Evolutionary conservation across 2,113 vertebrate genomes (phyloP).

Genomic region (Nothoprocta perdicaria): DNA sequence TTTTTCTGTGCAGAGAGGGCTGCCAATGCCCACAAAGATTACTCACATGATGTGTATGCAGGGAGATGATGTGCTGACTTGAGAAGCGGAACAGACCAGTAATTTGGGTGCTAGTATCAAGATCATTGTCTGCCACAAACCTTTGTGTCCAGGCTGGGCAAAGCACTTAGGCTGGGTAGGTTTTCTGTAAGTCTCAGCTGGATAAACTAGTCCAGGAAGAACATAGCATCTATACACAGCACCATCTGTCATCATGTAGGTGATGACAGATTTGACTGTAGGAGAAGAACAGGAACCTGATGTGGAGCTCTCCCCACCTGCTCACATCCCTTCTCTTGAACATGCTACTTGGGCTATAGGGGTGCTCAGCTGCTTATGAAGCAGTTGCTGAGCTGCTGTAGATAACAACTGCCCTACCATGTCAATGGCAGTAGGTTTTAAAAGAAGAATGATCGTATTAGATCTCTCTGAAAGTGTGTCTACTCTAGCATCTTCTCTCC

Average conservation of each 20-base stretch:
- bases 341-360: background rate
- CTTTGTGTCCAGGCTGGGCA: background rate
- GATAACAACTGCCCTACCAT: background rate
- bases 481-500: background rate
- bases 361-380: background rate
- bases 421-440: background rate
- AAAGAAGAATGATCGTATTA: background rate
- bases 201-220: background rate
- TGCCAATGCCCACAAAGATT: background rate
- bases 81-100: background rate
- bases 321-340: background rate
- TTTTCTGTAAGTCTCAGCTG: background rate
- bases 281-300: background rate
- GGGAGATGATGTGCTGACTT: background rate
- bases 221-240: background rate
- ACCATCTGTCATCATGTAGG: no score
- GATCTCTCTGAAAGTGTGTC: background rate
- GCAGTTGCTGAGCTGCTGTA: background rate
- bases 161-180: background rate
- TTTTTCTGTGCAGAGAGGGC: background rate
- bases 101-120: background rate
- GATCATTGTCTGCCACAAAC: background rate
- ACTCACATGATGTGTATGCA: background rate
- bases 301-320: accelerated
- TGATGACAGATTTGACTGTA: background rate